phyloP scores from a whole-genome alignment of 2,113 vertebrate genomes.

The Phalacrocorax brasilianus region DNA sequence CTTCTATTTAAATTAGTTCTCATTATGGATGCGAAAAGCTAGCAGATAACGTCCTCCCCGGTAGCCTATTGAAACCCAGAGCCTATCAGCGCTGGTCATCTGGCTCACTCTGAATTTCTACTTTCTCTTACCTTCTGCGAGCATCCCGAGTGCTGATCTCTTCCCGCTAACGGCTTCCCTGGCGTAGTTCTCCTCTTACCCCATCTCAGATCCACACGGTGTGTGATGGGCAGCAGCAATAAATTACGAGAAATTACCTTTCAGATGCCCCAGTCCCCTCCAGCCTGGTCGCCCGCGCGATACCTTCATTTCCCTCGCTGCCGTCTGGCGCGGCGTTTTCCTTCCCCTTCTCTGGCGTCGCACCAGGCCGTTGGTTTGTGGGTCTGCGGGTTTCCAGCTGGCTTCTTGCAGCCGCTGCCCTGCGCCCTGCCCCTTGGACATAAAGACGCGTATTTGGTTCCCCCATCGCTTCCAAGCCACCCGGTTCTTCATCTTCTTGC shows the following conservation, averaged over 20 bases:
- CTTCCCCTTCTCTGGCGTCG: accelerated
- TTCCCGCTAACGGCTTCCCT: not conserved
- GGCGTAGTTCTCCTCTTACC: not conserved
- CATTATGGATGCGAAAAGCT: not conserved
- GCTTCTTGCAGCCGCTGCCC: not conserved
- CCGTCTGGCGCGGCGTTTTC: accelerated
- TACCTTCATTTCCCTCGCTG: accelerated
- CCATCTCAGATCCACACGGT: accelerated
- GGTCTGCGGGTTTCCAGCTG: not conserved
- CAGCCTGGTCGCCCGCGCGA: not conserved
- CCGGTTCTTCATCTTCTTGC: not conserved
- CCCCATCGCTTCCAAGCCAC: not conserved
- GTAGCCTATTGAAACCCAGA: not conserved
- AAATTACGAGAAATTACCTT: not conserved
- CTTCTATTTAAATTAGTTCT: constrained; percentile 34
- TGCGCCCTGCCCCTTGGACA: not conserved
- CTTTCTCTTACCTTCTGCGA: not conserved
- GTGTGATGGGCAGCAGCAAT: not conserved
- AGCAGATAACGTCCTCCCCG: not conserved
- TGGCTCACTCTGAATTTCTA: not conserved
- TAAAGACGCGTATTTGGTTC: not conserved
- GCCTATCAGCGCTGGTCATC: not conserved
- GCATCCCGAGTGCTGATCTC: not conserved
- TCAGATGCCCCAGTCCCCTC: not conserved
- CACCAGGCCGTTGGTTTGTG: not conserved